Conservation (phyloP, 37 sponge, comb jelly and placozoan genomes). For the Hormiphora californensis region DNA sequence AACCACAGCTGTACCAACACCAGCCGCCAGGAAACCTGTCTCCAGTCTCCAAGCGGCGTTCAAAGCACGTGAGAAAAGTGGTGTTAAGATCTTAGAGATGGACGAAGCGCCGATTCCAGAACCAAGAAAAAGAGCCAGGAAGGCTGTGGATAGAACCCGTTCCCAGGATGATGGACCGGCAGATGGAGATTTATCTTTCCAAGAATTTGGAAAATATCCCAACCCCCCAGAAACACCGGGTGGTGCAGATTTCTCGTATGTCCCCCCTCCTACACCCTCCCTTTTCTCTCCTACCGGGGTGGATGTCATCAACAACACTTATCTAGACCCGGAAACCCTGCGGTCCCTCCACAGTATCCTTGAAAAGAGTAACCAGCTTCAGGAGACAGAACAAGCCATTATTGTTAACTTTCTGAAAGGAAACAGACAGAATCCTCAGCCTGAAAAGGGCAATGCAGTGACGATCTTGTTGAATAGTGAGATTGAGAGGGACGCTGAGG, state of each 20-base stretch:
- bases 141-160: background rate
- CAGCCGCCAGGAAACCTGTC: conserved; percentile 39
- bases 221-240: conserved; percentile 19
- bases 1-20: conserved; percentile 40
- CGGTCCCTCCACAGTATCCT: background rate
- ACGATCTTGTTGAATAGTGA: conserved; percentile 40
- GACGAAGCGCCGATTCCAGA: conserved; percentile 35
- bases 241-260: conserved; percentile 1
- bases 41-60: background rate
- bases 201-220: background rate
- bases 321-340: conserved; percentile 37
- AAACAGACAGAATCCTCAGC: conserved; percentile 6
- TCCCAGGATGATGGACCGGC: conserved; percentile 6
- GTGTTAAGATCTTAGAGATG: conserved; percentile 36
- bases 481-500: conserved; percentile 22
- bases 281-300: conserved; percentile 1
- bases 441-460: conserved; percentile 6
- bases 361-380: conserved; percentile 20
- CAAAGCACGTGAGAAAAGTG: background rate
- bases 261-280: conserved; percentile 6
- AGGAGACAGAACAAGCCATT: conserved; percentile 37
- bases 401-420: conserved; percentile 48
- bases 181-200: conserved; percentile 8
- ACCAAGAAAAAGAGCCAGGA: conserved; percentile 31
- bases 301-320: background rate